Evolutionary conservation across 2,113 vertebrate genomes (phyloP), one percentile per base, ranked within the genome.

Genomic region (Sturnira hondurensis): DNA sequence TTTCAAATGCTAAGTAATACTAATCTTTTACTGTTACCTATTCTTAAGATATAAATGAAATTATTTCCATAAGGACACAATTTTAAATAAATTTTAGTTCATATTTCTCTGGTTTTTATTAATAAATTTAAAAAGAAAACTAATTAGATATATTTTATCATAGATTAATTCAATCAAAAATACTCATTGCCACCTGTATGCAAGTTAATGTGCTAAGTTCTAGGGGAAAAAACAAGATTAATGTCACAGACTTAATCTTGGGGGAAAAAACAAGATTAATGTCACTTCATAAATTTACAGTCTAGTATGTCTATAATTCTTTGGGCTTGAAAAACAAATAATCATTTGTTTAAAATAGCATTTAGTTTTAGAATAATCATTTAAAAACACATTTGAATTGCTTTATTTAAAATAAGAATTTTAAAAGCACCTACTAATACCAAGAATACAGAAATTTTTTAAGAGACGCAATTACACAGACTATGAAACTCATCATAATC

Each of bases 111-210:
- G 13, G 8, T 89, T 94, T 38, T 77, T 58, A 65, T 71, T 31
- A 89, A 92, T 26, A 36, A 94, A 78, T 16, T 76, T 50, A 80
- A 86, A 93, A 86, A 95, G 74, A 86, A 93, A 93, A 63, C 26
- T 67, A 67, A 38, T 24, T 92, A 36, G 8, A 68, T 67, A 78
- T 33, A 91, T 47, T 92, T 90, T 41, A 92, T 58, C 33, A 73
- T 6, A 96, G 41, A 83, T n/a, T 93, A 80, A 90, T 58, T 83
- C 31, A 96, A 61, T 93, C 19, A 91, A 86, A 96, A 89, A 82
- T 58, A 82, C 16, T 77, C 47, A 52, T 43, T 52, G 26, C 41
- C 58, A 89, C 85, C 91, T 83, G 13, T 54, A 87, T 71, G 7
- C 5, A 86, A 96, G 45, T 36, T 43, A 68, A 70, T 9, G 41